A percentile compares a stretch with the other conserved stretches of the same genome.
These are phyloP conservation scores for Spisula solida DNA, from an alignment of 2,888 invertebrate species.

Conservation along the genomic window DNA sequence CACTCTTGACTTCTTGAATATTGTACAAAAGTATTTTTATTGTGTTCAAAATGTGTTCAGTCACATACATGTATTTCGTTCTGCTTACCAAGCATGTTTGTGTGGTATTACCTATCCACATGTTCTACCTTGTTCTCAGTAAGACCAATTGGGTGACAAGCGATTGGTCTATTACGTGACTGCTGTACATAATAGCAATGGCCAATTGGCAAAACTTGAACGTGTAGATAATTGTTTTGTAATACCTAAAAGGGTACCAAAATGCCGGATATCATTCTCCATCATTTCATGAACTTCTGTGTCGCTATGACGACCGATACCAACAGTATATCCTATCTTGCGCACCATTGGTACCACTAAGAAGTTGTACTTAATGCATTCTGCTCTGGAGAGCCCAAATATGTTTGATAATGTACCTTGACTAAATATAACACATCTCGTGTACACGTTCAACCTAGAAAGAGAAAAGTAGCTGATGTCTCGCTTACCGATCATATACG, in stretches of 20 bases:
- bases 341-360: background rate
- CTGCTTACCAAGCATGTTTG: too few relatives aligned
- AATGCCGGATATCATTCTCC: slow-evolving; percentile 82
- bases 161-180: too few relatives aligned
- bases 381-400: background rate
- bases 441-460: slow-evolving; percentile 62
- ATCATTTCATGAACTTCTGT: slow-evolving; percentile 83
- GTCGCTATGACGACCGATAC: slow-evolving; percentile 85
- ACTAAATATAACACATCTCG: slow-evolving; percentile 51
- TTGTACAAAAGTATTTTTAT: too few relatives aligned
- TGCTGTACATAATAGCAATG: too few relatives aligned
- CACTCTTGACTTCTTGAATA: too few relatives aligned
- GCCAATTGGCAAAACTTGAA: too few relatives aligned
- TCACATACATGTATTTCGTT: too few relatives aligned
- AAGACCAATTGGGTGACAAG: too few relatives aligned
- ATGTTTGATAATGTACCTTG: slow-evolving; percentile 22
- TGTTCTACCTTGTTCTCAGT: too few relatives aligned
- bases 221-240: too few relatives aligned
- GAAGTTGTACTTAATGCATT: background rate
- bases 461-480: background rate
- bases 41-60: too few relatives aligned
- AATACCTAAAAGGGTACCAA: slow-evolving; percentile 84
- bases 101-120: too few relatives aligned
- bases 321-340: slow-evolving; percentile 69
- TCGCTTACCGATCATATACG: background rate